Percentiles rank a stretch among this genome's conserved stretches.
Conservation (phyloP, 2,797 vertebrate species). For the Tamandua tetradactyla region DNA sequence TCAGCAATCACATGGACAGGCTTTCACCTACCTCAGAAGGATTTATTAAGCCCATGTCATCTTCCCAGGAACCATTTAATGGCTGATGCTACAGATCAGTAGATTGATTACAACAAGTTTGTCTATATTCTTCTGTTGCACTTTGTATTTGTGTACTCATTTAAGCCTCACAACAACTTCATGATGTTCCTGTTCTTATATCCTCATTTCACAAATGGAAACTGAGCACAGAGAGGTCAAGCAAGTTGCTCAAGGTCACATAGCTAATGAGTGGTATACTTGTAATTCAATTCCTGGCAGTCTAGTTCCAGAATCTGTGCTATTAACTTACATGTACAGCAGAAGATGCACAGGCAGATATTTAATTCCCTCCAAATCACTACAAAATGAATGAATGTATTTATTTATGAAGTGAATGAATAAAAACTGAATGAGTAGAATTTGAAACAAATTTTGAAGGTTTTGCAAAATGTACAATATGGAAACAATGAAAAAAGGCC, state of each 20-base stretch:
- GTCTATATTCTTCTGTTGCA: background rate
- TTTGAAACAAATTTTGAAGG: background rate
- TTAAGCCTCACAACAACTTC: background rate
- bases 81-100: background rate
- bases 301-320: background rate
- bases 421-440: background rate
- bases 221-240: background rate
- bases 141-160: background rate
- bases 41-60: background rate
- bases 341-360: background rate
- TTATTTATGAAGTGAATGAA: conserved; percentile 22
- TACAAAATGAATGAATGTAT: background rate
- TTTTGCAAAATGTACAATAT: conserved; percentile 12
- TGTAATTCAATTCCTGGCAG: background rate
- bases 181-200: background rate
- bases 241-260: background rate
- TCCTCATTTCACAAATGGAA: background rate
- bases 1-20: background rate
- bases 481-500: background rate
- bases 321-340: background rate
- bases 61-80: background rate
- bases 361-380: background rate
- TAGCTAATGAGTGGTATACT: background rate
- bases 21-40: background rate
- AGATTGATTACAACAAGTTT: background rate